Conservation (phyloP, 1,140 invertebrate species). For the Arctopsyche grandis region DNA sequence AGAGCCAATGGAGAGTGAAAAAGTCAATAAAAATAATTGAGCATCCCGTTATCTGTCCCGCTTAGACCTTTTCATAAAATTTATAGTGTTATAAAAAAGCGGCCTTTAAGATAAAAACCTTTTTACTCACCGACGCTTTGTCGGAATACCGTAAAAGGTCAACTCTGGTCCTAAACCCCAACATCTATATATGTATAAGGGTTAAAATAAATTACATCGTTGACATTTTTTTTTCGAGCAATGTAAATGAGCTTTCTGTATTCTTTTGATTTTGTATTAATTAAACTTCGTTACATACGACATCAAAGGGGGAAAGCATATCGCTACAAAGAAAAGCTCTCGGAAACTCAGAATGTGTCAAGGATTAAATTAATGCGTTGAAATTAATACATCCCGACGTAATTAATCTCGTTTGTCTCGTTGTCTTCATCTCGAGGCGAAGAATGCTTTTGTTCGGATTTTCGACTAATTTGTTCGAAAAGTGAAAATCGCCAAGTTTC, state of each 20-base stretch:
- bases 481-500: constrained; percentile 20
- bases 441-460: constrained; percentile 11
- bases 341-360: neutral
- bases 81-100: constrained; percentile 43
- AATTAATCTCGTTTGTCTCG: constrained; percentile 26
- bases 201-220: neutral
- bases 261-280: neutral
- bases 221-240: neutral
- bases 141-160: constrained; percentile 25
- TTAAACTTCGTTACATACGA: neutral
- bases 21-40: constrained; percentile 49
- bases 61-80: constrained; percentile 30
- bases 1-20: constrained; percentile 30
- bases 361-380: constrained; percentile 27
- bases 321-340: neutral
- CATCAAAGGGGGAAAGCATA: neutral
- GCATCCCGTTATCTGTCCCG: constrained; percentile 23
- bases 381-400: constrained; percentile 19
- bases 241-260: neutral
- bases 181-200: neutral
- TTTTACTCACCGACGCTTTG: constrained; percentile 33
- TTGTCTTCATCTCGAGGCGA: constrained; percentile 4
- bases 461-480: constrained; percentile 7
- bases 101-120: constrained; percentile 37
- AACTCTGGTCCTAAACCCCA: constrained; percentile 14